Percentiles rank a stretch among this genome's conserved stretches.
Evolutionary conservation across 2,797 vertebrate genomes (phyloP).

Genomic region (Pteropus rufus): DNA sequence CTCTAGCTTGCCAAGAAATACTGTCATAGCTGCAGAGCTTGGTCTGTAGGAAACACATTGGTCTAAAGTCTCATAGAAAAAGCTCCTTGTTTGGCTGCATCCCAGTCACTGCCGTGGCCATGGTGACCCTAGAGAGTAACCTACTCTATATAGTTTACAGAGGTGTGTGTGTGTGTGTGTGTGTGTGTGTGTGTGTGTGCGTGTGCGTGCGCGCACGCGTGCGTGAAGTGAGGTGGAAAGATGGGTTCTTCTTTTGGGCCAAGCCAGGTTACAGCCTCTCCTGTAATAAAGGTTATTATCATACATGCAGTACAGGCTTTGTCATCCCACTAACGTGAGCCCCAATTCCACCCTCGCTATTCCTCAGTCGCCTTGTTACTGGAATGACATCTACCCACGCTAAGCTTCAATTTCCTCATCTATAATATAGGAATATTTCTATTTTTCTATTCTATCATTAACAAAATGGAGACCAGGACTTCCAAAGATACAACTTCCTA

Average conservation of each 20-base stretch:
- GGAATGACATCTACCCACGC: neutral
- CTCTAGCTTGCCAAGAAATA: neutral
- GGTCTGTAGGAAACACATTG: neutral
- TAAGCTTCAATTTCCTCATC: neutral
- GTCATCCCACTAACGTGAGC: neutral
- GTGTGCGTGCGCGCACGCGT: fast-evolving
- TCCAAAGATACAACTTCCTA: neutral
- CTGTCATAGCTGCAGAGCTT: neutral
- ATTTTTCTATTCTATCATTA: neutral
- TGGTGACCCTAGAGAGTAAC: neutral
- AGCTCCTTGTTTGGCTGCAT: neutral
- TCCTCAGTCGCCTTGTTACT: neutral
- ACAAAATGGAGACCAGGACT: neutral
- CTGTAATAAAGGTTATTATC: neutral
- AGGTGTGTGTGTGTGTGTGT: neutral
- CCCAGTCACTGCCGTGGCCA: neutral
- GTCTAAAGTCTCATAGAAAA: neutral
- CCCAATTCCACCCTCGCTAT: neutral
- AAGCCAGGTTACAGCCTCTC: neutral
- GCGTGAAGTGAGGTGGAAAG: neutral
- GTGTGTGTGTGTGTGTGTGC: no score
- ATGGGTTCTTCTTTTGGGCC: neutral
- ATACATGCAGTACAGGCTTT: neutral
- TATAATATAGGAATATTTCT: neutral
- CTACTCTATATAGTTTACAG: neutral